A percentile compares a stretch with the other conserved stretches of the same genome.
Conservation (phyloP, 2,797 vertebrate species). For the Diceros bicornis region DNA sequence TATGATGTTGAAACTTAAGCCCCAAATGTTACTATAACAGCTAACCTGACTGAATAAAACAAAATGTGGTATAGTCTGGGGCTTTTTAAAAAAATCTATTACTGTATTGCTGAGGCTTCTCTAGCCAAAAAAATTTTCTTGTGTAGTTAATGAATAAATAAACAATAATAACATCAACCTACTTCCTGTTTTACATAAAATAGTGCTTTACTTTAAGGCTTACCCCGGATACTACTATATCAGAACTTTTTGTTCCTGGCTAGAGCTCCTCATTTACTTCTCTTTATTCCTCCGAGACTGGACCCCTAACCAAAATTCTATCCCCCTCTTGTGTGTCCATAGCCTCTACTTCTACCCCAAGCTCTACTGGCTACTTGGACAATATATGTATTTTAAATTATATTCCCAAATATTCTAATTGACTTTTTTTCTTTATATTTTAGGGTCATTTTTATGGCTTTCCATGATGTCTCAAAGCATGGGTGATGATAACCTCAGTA, state of each 20-base stretch:
- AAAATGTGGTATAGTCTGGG: not conserved
- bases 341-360: not conserved
- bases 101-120: not conserved
- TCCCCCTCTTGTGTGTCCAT: not conserved
- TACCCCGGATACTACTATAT: not conserved
- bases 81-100: not conserved
- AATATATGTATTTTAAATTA: not conserved
- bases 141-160: not conserved
- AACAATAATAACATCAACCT: not conserved
- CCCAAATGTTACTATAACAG: not conserved
- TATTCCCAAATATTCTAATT: constrained; percentile 34
- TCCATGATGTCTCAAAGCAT: constrained; percentile 68
- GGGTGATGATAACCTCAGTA: constrained; percentile 36
- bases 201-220: not conserved
- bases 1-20: not conserved
- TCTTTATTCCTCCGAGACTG: not conserved
- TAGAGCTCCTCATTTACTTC: not conserved
- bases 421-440: constrained; percentile 51
- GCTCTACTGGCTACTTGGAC: not conserved
- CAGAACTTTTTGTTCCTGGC: not conserved
- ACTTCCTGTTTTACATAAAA: constrained; percentile 4
- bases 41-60: not conserved
- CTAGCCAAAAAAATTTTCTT: not conserved
- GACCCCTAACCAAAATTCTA: not conserved
- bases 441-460: constrained; percentile 69